Evolutionary conservation across 2,113 vertebrate species (phyloP), one percentile per base, ranked within the genome.

Genomic region (Cyphomyrus discorhynchus): DNA sequence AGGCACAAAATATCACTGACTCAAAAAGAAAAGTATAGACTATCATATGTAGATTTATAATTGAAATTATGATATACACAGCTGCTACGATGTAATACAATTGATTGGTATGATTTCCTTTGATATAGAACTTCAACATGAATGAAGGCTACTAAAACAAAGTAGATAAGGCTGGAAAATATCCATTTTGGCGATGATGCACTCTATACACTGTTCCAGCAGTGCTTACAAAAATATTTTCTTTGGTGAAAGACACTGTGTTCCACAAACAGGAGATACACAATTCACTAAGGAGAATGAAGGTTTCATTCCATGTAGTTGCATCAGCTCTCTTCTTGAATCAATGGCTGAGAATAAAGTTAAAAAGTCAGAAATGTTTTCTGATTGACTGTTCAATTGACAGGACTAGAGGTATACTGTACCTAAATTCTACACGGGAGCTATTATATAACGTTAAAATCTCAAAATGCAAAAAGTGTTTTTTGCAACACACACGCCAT

Each of bases 321-420:
- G n/a, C 42, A 84, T 91, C 93, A 92, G 90, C 90, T 93, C 88
- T 95, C 94, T 39, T 96, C 95, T 85, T 94, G 91, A 47, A 92
- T 90, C 89, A 96, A 53, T 7, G 94, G 93, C 96, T 96, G 93
- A 90, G 87, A 92, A 91, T 39, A 92, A 39, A 70, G 86, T n/a
- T 53, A 66, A 70, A 66, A 31, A 70, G n/a, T 70, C 9, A 31
- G 3, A 31, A 70, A 70, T 13, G 62, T 70, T 70, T 27, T 27
- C 27, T 31, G 62, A 70, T 5, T 31, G 62, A 66, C 9, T 66
- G 62, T 70, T 13, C 62, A 70, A 70, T 2, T 31, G 62, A 70
- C 9, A 27, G 24, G 62, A 27, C n/a, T 70, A 70, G 62, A 70
- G 62, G n/a, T 66, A 35, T 35, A 35, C 35, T 35, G 11, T 66